Base-by-base conservation (phyloP, 2,797 vertebrate genomes). In the Atherinosoma microstoma region DNA sequence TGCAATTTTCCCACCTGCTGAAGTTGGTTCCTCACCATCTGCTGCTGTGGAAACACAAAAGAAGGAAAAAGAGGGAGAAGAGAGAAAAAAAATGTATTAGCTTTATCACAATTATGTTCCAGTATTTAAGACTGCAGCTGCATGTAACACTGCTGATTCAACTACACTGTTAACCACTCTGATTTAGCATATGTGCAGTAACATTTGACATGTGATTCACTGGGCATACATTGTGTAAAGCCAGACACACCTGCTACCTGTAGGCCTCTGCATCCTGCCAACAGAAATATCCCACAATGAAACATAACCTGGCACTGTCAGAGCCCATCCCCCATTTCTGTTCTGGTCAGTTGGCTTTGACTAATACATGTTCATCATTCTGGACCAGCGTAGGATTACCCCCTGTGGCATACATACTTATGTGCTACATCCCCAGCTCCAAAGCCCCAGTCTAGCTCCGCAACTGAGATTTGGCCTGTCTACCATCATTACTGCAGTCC, bases 21-120 rank as follows among this genome's bases (percentile, higher is more conserved):
- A 92, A 92, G 92, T 93, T 78, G 91, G 93, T 78, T 94, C 93
- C 89, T 95, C 94, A 76, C 92, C 95, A 93, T 96, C 94, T 92
- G 94, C 90, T 89, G 91, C 94, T 94, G 90, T 85, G 67, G 84
- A 89, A 81, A 89, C 70, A 87, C 42, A 81, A 53, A 59, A 27
- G 82, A 61, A 83, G 38, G 6, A 27, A 42, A 53, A 64, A 47
- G 70, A 32, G 65, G 67, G 56, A 51, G 56, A 27, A 61, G 66
- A 35, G 67, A 34, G 78, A 53, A 65, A 59, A 79, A 34, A 45
- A 67, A 54, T 73, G 12, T 7, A 83, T 92, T 82, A 90, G 82
- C 72, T 83, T 88, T n/a, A 78, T 71, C 63, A 63, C 63, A 70
- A 70, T 60, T 79, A 67, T 80, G 75, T 72, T 69, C 67, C 42